A percentile compares a stretch with the other conserved stretches of the same genome.
phyloP scores from a whole-genome alignment of 2,113 vertebrate genomes.

The Psammodynastes pulverulentus region DNA sequence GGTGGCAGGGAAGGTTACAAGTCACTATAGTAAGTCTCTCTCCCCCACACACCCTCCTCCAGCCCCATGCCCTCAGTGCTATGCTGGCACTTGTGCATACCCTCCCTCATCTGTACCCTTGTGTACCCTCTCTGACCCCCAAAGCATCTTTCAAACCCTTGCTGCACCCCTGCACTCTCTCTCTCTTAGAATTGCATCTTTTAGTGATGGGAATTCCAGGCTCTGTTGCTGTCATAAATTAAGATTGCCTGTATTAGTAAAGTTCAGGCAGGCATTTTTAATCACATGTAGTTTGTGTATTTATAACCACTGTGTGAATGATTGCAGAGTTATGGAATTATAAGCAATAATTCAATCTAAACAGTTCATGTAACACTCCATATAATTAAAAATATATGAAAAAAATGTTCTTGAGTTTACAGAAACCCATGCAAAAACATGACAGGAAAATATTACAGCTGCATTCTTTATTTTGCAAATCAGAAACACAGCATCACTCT shows the following conservation, averaged over 20 bases:
- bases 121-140: background rate
- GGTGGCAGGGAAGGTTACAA: background rate
- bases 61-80: background rate
- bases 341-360: background rate
- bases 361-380: background rate
- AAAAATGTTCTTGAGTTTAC: background rate
- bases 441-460: too few species aligned
- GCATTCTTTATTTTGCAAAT: background rate
- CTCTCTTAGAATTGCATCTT: background rate
- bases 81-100: background rate
- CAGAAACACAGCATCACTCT: too few species aligned
- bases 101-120: background rate
- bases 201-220: background rate
- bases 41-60: background rate
- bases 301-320: background rate
- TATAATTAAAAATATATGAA: background rate
- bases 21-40: background rate
- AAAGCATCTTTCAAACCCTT: background rate
- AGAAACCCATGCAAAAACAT: background rate
- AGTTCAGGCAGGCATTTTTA: background rate
- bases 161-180: background rate
- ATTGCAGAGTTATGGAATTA: background rate
- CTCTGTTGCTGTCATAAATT: background rate
- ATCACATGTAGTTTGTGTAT: background rate
- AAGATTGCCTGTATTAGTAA: background rate